phyloP scores from a whole-genome alignment of 1,140 invertebrate genomes.

The Popillia japonica region DNA sequence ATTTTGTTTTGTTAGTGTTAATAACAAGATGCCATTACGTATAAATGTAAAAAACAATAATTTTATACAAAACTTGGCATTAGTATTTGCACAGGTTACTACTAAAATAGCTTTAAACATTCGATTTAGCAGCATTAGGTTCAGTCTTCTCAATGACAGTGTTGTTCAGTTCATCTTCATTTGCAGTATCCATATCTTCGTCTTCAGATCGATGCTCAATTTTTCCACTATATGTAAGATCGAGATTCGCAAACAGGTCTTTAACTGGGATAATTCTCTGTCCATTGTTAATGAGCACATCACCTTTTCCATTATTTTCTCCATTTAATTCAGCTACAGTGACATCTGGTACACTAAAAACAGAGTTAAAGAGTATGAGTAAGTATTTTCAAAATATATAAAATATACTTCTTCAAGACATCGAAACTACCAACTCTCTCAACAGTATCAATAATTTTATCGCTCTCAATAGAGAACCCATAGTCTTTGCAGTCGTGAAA shows the following conservation, averaged over 20 bases:
- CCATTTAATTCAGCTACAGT: constrained; percentile 47
- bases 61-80: not conserved
- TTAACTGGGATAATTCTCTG: constrained; percentile 48
- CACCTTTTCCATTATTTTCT: constrained; percentile 51
- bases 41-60: constrained; percentile 7
- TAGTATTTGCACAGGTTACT: not conserved
- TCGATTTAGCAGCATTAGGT: not conserved
- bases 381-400: not conserved
- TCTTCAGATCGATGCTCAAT: not conserved
- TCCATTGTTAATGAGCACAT: constrained; percentile 49
- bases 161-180: constrained; percentile 4
- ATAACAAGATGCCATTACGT: constrained; percentile 5
- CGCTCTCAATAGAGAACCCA: constrained; percentile 54
- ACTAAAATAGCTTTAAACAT: not conserved
- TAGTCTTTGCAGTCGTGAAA: constrained; percentile 54
- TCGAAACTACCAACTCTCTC: constrained; percentile 51
- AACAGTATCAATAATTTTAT: constrained; percentile 18
- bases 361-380: constrained; percentile 7
- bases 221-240: not conserved
- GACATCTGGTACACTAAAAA: constrained; percentile 49
- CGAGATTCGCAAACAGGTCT: constrained; percentile 52
- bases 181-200: not conserved
- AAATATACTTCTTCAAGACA: constrained; percentile 48
- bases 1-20: not conserved
- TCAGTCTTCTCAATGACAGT: constrained; percentile 15